Evolutionary conservation across 2,113 vertebrate genomes (phyloP), one percentile per base, ranked within the genome.

Genomic region (Nyctereutes procyonoides): DNA sequence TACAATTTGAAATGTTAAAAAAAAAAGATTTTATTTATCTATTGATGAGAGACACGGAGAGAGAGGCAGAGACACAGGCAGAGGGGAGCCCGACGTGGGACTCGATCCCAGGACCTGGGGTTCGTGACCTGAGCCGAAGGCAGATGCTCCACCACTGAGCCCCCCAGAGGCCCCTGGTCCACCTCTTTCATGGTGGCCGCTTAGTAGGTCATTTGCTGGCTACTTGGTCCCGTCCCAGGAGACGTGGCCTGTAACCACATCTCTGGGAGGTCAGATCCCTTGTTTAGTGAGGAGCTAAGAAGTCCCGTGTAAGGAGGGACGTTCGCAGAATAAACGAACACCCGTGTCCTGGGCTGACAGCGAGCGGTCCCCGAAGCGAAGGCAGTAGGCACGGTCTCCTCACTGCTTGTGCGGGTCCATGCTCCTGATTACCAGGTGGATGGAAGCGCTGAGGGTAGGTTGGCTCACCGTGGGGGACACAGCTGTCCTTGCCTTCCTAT

Each of bases 341-440:
- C 19, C 13, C 0, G 12, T 13, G 51, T 74, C 76, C 17, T 0
- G 0, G 43, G 4, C 35, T 4, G 58, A 48, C 48, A 48, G 53
- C 32, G 9, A 69, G 38, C 58, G n/a, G 26, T 38, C 12, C 32
- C 26, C 11, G 12, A 43, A 1, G 10, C 26, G 60, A 14, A 4
- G 73, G 38, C 48, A 92, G 56, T 14, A 48, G 24, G 10, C 9
- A 43, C 56, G 62, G 43, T 35, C 77, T 65, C 38, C 51, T 77
- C 43, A 15, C 24, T 9, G 35, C 15, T 65, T 2, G 28, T 2
- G 11, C 0, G 0, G 11, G 4, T 35, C 24, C 51, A 43, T 13
- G 81, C 35, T 90, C 83, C 56, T 60, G 43, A 6, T 48, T 92
- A 53, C 84, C 84, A 67, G 69, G 51, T 38, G 43, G 24, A 43